Conservation (phyloP, 2,797 vertebrate genomes). For the Poecilia velifera region DNA sequence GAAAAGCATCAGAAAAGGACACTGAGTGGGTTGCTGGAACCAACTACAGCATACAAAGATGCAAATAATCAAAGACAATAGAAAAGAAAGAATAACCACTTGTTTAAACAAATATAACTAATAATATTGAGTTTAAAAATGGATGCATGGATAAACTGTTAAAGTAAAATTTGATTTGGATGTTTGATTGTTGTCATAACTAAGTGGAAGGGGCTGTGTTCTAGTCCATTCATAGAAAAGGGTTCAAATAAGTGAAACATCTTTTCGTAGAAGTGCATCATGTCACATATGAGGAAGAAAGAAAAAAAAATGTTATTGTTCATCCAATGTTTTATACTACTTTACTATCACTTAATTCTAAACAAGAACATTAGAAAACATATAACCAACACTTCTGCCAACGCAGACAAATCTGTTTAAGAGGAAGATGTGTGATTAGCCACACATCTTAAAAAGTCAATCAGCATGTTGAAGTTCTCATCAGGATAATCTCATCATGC, state of each 20-base stretch:
- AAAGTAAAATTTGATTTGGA: neutral
- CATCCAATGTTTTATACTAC: neutral
- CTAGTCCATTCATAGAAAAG: neutral
- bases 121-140: neutral
- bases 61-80: neutral
- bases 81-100: neutral
- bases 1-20: slow-evolving; percentile 70
- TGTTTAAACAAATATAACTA: neutral
- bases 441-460: neutral
- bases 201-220: neutral
- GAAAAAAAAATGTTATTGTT: neutral
- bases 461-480: neutral
- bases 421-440: neutral
- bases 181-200: neutral
- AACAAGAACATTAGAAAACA: neutral
- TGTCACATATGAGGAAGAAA: neutral
- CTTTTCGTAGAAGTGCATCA: neutral
- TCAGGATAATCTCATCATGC: neutral
- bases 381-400: neutral
- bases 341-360: neutral
- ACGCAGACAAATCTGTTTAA: neutral
- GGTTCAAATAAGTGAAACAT: neutral
- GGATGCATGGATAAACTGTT: neutral
- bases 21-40: slow-evolving; percentile 38
- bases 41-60: slow-evolving; percentile 11